These are phyloP conservation scores for Imbricaverruca yamaguchii DNA, from an alignment of 2,888 invertebrate genomes.

Conservation along the genomic window DNA sequence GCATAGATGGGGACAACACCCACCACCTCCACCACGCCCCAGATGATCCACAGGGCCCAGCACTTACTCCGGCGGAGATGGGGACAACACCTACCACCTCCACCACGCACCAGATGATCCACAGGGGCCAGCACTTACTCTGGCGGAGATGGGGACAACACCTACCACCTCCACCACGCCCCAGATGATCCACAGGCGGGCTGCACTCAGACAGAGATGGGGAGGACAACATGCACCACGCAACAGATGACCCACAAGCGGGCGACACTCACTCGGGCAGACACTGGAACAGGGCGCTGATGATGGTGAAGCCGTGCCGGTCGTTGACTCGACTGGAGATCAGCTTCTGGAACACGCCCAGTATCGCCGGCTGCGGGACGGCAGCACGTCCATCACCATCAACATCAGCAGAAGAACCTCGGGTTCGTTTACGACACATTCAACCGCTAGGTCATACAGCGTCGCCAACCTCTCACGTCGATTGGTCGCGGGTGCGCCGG, in stretches of 20 bases:
- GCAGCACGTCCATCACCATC: not conserved
- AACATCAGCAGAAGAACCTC: too few species aligned
- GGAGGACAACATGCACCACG: too few species aligned
- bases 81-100: not conserved
- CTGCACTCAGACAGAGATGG: constrained; percentile 47
- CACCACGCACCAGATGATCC: too few species aligned
- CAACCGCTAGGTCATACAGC: too few species aligned
- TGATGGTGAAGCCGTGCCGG: constrained; percentile 74
- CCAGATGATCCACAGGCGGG: too few species aligned
- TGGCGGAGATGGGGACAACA: not conserved
- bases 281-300: constrained; percentile 75
- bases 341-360: constrained; percentile 94
- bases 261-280: constrained; percentile 60
- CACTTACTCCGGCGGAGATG: not conserved
- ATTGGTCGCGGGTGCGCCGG: too few species aligned
- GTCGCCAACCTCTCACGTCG: too few species aligned
- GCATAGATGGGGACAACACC: not conserved
- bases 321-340: constrained; percentile 92
- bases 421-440: too few species aligned
- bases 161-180: too few species aligned
- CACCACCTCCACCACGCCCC: too few species aligned
- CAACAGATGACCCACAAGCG: too few species aligned
- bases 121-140: not conserved
- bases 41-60: not conserved
- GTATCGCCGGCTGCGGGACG: constrained; percentile 45